These are phyloP conservation scores for Sandelia bainsii DNA, from an alignment of 2,797 vertebrate genomes.

Conservation along the genomic window DNA sequence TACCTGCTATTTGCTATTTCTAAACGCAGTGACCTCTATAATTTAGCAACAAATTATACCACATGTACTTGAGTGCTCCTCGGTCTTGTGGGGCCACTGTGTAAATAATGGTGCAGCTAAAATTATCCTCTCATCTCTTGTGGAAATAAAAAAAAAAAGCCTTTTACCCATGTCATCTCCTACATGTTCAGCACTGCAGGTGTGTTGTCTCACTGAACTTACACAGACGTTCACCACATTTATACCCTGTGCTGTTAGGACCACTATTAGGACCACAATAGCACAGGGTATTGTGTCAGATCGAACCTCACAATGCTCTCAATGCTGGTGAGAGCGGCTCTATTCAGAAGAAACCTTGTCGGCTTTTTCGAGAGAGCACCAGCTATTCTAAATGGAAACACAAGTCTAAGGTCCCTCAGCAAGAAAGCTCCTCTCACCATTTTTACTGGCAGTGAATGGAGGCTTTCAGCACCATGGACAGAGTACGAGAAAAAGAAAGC, in stretches of 20 bases:
- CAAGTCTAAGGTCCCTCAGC: conserved; percentile 33
- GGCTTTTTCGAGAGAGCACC: not conserved
- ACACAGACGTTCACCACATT: conserved; percentile 1
- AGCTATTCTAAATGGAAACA: conserved; percentile 33
- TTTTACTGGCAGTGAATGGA: conserved; percentile 11
- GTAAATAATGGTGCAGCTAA: conserved; percentile 40
- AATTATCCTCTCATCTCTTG: conserved; percentile 16
- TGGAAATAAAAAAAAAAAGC: not conserved
- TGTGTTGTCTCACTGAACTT: not conserved
- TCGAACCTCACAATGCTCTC: conserved; percentile 22
- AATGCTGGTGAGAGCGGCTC: not conserved
- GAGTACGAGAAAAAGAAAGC: conserved; percentile 13
- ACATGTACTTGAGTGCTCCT: conserved; percentile 17
- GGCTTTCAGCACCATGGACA: conserved; percentile 70
- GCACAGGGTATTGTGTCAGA: not conserved
- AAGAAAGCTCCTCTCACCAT: conserved; percentile 13
- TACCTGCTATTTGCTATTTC: conserved; percentile 39
- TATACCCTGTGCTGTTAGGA: not conserved
- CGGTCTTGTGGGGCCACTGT: conserved; percentile 2
- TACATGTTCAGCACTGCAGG: conserved; percentile 5
- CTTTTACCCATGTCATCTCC: not conserved
- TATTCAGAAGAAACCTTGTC: conserved; percentile 22
- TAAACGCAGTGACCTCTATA: conserved; percentile 34
- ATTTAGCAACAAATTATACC: conserved; percentile 46
- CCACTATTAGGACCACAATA: conserved; percentile 3